Base-by-base conservation (phyloP, 2,888 invertebrate species). In the Acanthosepion pharaonis region DNA sequence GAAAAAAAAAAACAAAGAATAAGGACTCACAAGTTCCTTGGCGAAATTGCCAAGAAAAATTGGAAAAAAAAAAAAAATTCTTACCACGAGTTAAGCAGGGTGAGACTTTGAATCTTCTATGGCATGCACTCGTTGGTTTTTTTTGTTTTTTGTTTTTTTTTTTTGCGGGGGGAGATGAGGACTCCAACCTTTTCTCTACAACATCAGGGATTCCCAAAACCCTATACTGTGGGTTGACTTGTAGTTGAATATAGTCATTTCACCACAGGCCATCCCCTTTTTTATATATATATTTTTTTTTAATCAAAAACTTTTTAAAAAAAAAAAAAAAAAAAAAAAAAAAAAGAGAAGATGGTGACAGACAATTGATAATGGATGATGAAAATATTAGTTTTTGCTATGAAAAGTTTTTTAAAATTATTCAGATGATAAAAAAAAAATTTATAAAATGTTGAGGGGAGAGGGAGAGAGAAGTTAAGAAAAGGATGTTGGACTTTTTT, bases 171-270 rank as follows among this genome's bases (percentile, higher is more conserved):
- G n/a, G n/a, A 78, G 78, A 78, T n/a, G n/a, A 78, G 78, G 78
- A 78, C 78, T 78, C n/a, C 78, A 78, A 78, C n/a, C n/a, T 33
- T 78, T 78, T 78, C 78, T 78, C 78, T 78, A 78, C 78, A 78
- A 78, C 78, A 78, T 78, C 78, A 78, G 78, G 78, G 78, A 78
- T 78, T 78, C 78, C 78, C 78, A n/a, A 78, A 78, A n/a, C 78
- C 78, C 78, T 78, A n/a, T 78, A 33, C 78, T n/a, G n/a, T n/a
- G 78, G n/a, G 78, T 78, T 78, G 78, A 78, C 78, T 33, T 78
- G 78, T 78, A n/a, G n/a, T 11, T n/a, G 78, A 78, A n/a, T n/a
- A n/a, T 78, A 78, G 78, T n/a, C n/a, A 78, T 15, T n/a, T 15
- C 78, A 28, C 78, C 78, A 78, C 78, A 78, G 78, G 78, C 4